Evolutionary conservation across 2,797 vertebrate genomes (phyloP).

Genomic region (Clarias fuscus): DNA sequence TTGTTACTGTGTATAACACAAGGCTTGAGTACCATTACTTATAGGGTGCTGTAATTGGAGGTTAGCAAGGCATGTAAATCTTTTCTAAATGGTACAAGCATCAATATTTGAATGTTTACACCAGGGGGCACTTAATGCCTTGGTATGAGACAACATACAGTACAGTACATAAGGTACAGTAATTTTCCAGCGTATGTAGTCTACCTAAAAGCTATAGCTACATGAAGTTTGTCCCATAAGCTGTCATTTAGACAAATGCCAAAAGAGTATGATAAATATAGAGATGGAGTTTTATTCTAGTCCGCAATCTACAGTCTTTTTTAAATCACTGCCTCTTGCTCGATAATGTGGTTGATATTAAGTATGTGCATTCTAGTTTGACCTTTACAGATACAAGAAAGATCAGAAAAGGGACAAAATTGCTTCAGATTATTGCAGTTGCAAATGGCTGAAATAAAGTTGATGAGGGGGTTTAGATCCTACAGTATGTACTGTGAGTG

Average conservation of each 20-base stretch:
- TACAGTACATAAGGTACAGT: too few species aligned
- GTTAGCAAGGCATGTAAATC: background rate
- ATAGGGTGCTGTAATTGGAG: background rate
- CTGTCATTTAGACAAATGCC: background rate
- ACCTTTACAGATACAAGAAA: background rate
- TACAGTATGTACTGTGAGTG: background rate
- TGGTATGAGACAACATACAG: background rate
- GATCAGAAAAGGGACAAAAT: constrained; percentile 3
- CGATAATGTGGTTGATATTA: constrained; percentile 7
- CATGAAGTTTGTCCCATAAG: background rate
- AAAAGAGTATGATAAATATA: constrained; percentile 7
- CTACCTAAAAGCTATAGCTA: background rate
- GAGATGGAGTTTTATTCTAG: constrained; percentile 7
- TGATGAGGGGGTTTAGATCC: constrained; percentile 30
- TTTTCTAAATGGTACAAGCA: constrained; percentile 14
- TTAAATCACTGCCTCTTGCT: background rate
- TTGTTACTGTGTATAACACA: constrained; percentile 24
- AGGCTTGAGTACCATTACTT: constrained; percentile 14
- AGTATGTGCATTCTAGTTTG: constrained; percentile 15
- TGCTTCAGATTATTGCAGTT: background rate
- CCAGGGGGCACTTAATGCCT: background rate
- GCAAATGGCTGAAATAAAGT: constrained; percentile 14
- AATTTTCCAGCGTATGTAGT: background rate
- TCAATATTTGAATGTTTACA: constrained; percentile 20
- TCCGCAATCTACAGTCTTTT: background rate